Conservation (phyloP, 1,140 invertebrate genomes). For the Aphelinus certus region DNA sequence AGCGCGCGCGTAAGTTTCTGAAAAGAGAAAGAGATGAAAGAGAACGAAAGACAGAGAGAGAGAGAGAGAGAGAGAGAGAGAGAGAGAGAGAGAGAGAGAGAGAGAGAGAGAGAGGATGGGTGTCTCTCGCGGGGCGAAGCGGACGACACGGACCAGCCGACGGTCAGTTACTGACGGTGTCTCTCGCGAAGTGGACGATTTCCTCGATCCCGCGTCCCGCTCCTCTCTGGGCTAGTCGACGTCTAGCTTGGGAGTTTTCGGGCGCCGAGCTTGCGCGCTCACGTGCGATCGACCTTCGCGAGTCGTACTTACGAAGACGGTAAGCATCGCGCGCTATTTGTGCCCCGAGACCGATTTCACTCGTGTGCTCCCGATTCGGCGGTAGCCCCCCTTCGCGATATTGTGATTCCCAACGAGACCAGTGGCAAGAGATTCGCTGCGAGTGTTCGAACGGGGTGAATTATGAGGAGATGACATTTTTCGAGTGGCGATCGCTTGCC, state of each 20-base stretch:
- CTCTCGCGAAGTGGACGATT: conserved; percentile 55
- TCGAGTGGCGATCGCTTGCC: too few species aligned
- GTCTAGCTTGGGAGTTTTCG: too few species aligned
- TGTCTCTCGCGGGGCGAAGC: background rate
- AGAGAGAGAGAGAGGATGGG: conserved; percentile 25
- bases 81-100: conserved; percentile 9
- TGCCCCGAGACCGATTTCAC: too few species aligned
- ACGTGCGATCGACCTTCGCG: conserved; percentile 13
- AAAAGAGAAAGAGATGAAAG: background rate
- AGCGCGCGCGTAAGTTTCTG: background rate
- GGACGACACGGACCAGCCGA: background rate
- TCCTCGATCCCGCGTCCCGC: background rate
- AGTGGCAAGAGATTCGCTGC: too few species aligned
- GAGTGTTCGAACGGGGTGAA: too few species aligned
- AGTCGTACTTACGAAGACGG: conserved; percentile 46
- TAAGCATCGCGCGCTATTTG: conserved; percentile 34
- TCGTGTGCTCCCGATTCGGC: too few species aligned
- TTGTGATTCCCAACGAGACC: too few species aligned
- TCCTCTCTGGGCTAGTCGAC: too few species aligned
- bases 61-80: conserved; percentile 22
- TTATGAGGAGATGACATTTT: too few species aligned
- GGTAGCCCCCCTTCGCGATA: too few species aligned
- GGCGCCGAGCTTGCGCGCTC: background rate
- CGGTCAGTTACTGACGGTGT: conserved; percentile 60
- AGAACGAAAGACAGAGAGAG: conserved; percentile 7